Percentiles rank a stretch among this genome's conserved stretches.
Evolutionary conservation across 2,888 invertebrate genomes (phyloP).

Genomic region (Andrena bucephala): DNA sequence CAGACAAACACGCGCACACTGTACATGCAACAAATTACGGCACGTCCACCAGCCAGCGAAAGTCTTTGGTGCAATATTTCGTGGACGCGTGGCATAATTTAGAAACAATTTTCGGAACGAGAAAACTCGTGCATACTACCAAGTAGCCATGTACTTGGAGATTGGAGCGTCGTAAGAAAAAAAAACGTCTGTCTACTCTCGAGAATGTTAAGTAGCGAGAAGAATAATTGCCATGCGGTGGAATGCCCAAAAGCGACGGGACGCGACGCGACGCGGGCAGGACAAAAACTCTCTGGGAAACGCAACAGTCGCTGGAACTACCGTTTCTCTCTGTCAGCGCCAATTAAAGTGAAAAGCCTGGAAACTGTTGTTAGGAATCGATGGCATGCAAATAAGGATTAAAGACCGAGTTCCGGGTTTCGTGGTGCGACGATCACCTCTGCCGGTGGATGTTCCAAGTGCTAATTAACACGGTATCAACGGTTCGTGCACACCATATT

Average conservation of each 20-base stretch:
- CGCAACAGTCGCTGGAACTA: not conserved
- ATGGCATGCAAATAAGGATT: constrained; percentile 44
- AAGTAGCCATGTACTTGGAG: not conserved
- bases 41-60: not conserved
- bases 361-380: constrained; percentile 28
- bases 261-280: not conserved
- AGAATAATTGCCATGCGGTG: constrained; percentile 15
- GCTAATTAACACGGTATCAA: constrained; percentile 54
- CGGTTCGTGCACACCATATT: constrained; percentile 51
- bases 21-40: constrained; percentile 69
- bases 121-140: too few relatives aligned
- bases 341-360: constrained; percentile 49
- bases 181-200: not conserved
- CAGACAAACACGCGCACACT: constrained; percentile 77
- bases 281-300: not conserved
- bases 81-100: not conserved
- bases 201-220: not conserved
- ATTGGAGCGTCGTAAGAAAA: not conserved
- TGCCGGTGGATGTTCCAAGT: constrained; percentile 16
- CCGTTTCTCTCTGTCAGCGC: constrained; percentile 10
- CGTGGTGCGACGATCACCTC: constrained; percentile 18
- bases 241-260: not conserved
- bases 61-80: not conserved
- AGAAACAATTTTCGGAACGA: too few relatives aligned
- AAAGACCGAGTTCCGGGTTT: constrained; percentile 49